Percentiles rank a stretch among this genome's conserved stretches.
Evolutionary conservation across 2,888 invertebrate genomes (phyloP).

Genomic region (Hylaea fasciaria): DNA sequence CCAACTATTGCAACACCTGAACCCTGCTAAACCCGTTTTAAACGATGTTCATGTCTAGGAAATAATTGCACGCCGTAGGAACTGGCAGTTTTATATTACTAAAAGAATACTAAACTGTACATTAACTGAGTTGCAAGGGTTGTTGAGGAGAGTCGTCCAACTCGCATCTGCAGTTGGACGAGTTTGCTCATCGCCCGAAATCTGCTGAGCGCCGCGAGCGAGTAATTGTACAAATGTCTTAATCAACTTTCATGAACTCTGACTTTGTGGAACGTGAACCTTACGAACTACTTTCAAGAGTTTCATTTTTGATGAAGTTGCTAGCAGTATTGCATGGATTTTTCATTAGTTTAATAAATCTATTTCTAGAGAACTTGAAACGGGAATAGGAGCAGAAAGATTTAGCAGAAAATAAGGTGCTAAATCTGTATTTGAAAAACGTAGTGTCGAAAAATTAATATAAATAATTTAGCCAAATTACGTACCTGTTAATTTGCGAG

Average conservation of each 20-base stretch:
- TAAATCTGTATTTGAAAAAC: too few relatives aligned
- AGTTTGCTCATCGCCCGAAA: slow-evolving; percentile 26
- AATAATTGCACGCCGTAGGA: too few relatives aligned
- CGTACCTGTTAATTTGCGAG: slow-evolving; percentile 14
- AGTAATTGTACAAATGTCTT: slow-evolving; percentile 33
- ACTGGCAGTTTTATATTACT: too few relatives aligned
- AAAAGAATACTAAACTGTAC: neutral
- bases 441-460: neutral
- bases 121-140: slow-evolving; percentile 6
- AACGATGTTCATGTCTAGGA: too few relatives aligned
- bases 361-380: too few relatives aligned
- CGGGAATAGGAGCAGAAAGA: too few relatives aligned
- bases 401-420: too few relatives aligned
- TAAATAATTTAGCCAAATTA: slow-evolving; percentile 5
- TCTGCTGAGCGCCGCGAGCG: slow-evolving; percentile 13
- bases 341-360: too few relatives aligned
- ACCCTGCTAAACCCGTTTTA: too few relatives aligned
- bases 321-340: too few relatives aligned
- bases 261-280: slow-evolving; percentile 14
- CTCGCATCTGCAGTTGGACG: slow-evolving; percentile 35
- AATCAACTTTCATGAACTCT: slow-evolving; percentile 25
- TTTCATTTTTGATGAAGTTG: slow-evolving; percentile 6
- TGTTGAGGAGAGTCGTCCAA: slow-evolving; percentile 11
- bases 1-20: too few relatives aligned
- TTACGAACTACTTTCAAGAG: slow-evolving; percentile 7